These are phyloP conservation scores for Papilio gigon DNA, from an alignment of 2,888 invertebrate species.

Conservation along the genomic window DNA sequence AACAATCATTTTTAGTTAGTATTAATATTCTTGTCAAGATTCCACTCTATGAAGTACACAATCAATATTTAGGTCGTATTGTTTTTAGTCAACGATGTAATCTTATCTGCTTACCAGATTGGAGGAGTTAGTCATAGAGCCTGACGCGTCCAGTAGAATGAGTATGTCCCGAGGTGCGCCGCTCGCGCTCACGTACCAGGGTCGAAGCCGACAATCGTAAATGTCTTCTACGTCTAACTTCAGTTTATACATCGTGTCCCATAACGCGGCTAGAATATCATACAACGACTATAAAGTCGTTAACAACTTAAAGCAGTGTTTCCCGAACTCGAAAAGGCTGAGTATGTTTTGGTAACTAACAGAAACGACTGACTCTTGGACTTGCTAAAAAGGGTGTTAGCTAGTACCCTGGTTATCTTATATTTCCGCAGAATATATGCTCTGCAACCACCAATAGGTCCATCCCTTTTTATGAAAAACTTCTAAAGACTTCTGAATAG, in stretches of 20 bases:
- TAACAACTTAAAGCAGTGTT: no score
- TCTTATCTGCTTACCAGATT: constrained; percentile 50
- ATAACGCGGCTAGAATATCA: constrained; percentile 61
- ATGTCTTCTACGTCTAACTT: constrained; percentile 57
- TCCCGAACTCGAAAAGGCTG: no score
- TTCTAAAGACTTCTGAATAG: not conserved
- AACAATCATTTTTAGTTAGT: not conserved
- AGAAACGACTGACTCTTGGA: no score
- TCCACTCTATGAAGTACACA: not conserved
- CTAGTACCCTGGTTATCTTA: no score
- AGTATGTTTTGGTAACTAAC: no score
- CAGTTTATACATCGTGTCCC: constrained; percentile 70
- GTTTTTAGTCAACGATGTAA: constrained; percentile 33
- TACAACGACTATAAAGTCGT: not conserved
- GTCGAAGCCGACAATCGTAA: constrained; percentile 74
- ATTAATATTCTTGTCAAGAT: not conserved
- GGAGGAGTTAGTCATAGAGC: constrained; percentile 73
- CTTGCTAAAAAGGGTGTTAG: no score
- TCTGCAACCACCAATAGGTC: no score
- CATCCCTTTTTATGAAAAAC: no score
- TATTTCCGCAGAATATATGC: no score
- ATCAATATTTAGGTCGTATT: not conserved
- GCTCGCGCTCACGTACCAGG: constrained; percentile 75
- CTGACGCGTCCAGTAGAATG: constrained; percentile 72
- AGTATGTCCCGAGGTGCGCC: constrained; percentile 75